Percentiles rank a stretch among this genome's conserved stretches.
Evolutionary conservation across 1,140 invertebrate species (phyloP).

Genomic region (Drosophila grimshawi): DNA sequence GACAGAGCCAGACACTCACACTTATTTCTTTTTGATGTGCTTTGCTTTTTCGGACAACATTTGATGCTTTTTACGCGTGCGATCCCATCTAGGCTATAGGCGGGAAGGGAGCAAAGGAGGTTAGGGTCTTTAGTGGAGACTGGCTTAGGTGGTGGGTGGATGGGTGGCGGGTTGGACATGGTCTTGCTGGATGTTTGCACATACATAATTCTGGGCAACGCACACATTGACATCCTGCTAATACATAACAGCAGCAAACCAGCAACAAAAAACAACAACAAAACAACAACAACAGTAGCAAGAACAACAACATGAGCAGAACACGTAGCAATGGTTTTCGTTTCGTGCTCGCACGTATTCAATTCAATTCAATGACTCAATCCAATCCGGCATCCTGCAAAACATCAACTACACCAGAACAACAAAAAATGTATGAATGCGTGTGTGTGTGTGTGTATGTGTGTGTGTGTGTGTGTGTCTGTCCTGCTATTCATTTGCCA

Average conservation of each 20-base stretch:
- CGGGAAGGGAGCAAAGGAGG: not conserved
- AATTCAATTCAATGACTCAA: constrained; percentile 83
- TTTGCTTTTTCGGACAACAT: constrained; percentile 65
- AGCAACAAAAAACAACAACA: constrained; percentile 20
- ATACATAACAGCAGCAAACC: constrained; percentile 54
- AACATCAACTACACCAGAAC: constrained; percentile 42
- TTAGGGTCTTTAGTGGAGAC: not conserved
- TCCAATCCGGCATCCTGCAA: constrained; percentile 56
- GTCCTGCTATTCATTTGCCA: constrained; percentile 56
- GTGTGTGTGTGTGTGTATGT: not conserved
- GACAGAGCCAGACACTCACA: not conserved
- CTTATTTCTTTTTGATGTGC: constrained; percentile 36
- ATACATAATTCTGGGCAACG: constrained; percentile 65
- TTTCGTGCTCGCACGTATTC: constrained; percentile 78
- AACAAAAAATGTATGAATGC: constrained; percentile 20
- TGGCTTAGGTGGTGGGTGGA: too few relatives aligned
- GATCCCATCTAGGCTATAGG: constrained; percentile 12
- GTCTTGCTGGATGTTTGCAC: constrained; percentile 36
- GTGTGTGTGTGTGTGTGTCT: constrained; percentile 25
- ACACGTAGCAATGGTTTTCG: constrained; percentile 52
- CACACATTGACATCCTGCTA: constrained; percentile 76
- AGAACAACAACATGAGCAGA: constrained; percentile 22
- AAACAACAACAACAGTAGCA: not conserved
- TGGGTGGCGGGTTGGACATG: constrained; percentile 2
- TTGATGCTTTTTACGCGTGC: constrained; percentile 70